Base-by-base conservation (phyloP, 1,140 invertebrate species). In the Anagrus nilaparvatae region DNA sequence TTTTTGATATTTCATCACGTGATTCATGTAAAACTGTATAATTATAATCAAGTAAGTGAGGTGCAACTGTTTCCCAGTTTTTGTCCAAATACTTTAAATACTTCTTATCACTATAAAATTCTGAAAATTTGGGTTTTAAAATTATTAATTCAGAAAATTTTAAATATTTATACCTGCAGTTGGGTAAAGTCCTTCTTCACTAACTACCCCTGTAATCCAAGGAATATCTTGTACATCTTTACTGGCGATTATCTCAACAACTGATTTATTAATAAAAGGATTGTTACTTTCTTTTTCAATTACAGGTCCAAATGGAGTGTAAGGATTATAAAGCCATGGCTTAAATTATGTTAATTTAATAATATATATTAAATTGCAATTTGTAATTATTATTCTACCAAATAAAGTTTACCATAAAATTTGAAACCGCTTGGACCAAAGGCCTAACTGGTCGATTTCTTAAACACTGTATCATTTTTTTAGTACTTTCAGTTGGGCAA, bases 391-490 rank as follows among this genome's bases (percentile, higher is more conserved):
- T 6, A 27, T 27, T 27, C 24, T 27, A 27, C 24, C 24, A 27
- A 27, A 27, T 27, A 7, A 7, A 7, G 6, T 27, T 6, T 52
- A 72, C 72, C 56, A 71, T 63, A 46, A 75, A 74, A 29, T 70
- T 32, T 18, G 52, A 45, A 8, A 60, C n/a, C 4, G 63, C 51
- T 44, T 60, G 43, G 8, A 77, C 70, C 6, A 81, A 55, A 5
- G 63, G 64, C 14, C 73, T 67, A 12, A 73, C 75, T 2, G 79
- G 76, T 32, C 75, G 63, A 37, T 74, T 67, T 44, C 74, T 70
- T 0, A 91, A 65, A 61, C 87, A 91, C 16, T 76, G 73, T 1
- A 86, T 60, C 61, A 89, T 73, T n/a, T 76, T 69, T 42, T 62
- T 56, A 23, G 52, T 73, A 36, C 61, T 67, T 24, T 53, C 40